A percentile compares a stretch with the other conserved stretches of the same genome.
Conservation (phyloP, 2,113 vertebrate species). For the Rattus norvegicus region DNA sequence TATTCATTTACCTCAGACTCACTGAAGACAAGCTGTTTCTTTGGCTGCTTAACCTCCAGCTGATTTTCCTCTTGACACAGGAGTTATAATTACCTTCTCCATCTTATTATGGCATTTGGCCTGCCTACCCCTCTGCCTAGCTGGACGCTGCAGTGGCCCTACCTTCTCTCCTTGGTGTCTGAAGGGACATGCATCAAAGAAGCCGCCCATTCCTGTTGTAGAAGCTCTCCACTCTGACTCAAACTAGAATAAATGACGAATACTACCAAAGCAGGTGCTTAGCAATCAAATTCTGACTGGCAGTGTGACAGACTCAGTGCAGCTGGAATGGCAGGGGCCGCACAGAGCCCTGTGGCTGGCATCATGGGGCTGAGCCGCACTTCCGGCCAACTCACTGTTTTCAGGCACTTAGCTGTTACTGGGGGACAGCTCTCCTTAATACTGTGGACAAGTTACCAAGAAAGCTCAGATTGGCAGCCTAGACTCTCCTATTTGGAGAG, state of each 20-base stretch:
- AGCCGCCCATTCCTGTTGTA: conserved; percentile 13
- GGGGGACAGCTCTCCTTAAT: not conserved
- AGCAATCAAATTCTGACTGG: conserved; percentile 74
- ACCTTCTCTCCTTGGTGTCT: not conserved
- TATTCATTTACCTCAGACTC: not conserved
- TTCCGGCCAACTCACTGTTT: conserved; percentile 27
- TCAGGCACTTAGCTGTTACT: conserved; percentile 25
- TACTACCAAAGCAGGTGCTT: conserved; percentile 71
- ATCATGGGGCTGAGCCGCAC: not conserved
- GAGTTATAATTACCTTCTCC: not conserved
- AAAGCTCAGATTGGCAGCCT: not conserved
- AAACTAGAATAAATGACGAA: not conserved
- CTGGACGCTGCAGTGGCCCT: conserved; percentile 22
- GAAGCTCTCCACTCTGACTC: conserved; percentile 26
- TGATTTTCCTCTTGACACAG: not conserved
- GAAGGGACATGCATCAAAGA: not conserved
- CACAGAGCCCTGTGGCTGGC: not conserved
- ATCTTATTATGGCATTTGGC: not conserved
- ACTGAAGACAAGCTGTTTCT: not conserved
- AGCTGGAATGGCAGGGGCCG: conserved; percentile 39
- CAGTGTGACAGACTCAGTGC: conserved; percentile 29
- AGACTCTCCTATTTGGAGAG: not conserved
- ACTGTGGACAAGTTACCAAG: not conserved
- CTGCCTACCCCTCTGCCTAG: not conserved
- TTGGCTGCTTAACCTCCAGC: not conserved